Evolutionary conservation across 2,888 invertebrate genomes (phyloP).

Genomic region (Calliphora vomitoria): DNA sequence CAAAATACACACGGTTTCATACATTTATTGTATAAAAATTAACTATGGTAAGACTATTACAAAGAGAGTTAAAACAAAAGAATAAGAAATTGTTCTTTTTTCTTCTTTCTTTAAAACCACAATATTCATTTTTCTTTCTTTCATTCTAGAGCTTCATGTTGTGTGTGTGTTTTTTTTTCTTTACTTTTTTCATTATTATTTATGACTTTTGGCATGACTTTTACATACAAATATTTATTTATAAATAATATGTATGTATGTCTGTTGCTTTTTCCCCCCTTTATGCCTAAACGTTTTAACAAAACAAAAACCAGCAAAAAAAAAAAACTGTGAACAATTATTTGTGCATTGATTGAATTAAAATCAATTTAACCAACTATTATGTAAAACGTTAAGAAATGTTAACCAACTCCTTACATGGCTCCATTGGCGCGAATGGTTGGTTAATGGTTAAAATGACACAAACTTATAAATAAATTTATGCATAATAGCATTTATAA

Average conservation of each 20-base stretch:
- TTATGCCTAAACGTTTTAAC: constrained; percentile 6
- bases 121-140: constrained; percentile 32
- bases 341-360: constrained; percentile 81
- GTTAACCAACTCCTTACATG: constrained; percentile 51
- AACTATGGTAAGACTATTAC: background rate
- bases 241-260: background rate
- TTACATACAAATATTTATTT: background rate
- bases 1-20: constrained; percentile 5
- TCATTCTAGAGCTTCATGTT: background rate
- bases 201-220: constrained; percentile 44
- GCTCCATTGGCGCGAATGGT: constrained; percentile 41
- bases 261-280: constrained; percentile 9
- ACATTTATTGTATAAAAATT: background rate
- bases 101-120: constrained; percentile 28
- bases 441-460: constrained; percentile 32
- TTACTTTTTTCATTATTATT: constrained; percentile 55
- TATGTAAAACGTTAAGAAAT: constrained; percentile 66
- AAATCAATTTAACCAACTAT: constrained; percentile 75
- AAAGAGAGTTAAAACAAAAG: constrained; percentile 39
- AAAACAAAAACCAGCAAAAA: background rate
- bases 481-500: constrained; percentile 60
- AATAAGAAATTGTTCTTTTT: constrained; percentile 51
- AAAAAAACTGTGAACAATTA: constrained; percentile 50
- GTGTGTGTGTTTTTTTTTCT: constrained; percentile 13
- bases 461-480: constrained; percentile 45